Evolutionary conservation across 1,140 invertebrate species (phyloP).

Genomic region (Melipona quadrifasciata): DNA sequence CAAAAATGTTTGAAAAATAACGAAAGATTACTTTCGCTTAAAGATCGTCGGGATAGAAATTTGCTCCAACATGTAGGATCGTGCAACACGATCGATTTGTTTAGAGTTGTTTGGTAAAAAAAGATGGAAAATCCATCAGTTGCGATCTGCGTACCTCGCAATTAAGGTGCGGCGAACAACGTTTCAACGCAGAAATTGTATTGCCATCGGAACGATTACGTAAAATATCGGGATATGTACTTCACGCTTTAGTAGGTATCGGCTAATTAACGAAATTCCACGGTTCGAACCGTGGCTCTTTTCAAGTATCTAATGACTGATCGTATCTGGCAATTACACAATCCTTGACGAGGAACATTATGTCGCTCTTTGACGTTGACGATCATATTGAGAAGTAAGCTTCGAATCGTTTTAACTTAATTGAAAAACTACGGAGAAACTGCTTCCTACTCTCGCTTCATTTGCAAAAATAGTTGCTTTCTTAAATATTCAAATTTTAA

Average conservation of each 20-base stretch:
- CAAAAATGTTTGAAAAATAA: neutral
- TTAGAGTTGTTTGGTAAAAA: no score
- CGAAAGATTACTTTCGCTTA: neutral
- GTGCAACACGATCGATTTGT: no score
- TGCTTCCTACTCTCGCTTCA: no score
- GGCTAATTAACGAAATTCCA: conserved; percentile 19
- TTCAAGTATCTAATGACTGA: neutral
- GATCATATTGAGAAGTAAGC: neutral
- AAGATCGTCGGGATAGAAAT: neutral
- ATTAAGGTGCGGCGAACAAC: neutral
- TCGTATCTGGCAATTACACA: neutral
- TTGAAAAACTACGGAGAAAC: neutral
- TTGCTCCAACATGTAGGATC: no score
- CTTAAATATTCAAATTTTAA: no score
- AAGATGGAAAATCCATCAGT: neutral
- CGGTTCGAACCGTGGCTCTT: neutral
- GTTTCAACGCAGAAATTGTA: conserved; percentile 2
- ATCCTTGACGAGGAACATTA: neutral
- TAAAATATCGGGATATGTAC: conserved; percentile 10
- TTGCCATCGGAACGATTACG: neutral
- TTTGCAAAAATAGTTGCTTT: no score
- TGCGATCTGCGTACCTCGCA: neutral
- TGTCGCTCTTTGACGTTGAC: neutral
- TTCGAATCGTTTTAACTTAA: neutral
- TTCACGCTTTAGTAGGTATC: neutral